Percentiles rank a stretch among this genome's conserved stretches.
Evolutionary conservation across 2,888 invertebrate species (phyloP).

Genomic region (Eristalis pertinax): DNA sequence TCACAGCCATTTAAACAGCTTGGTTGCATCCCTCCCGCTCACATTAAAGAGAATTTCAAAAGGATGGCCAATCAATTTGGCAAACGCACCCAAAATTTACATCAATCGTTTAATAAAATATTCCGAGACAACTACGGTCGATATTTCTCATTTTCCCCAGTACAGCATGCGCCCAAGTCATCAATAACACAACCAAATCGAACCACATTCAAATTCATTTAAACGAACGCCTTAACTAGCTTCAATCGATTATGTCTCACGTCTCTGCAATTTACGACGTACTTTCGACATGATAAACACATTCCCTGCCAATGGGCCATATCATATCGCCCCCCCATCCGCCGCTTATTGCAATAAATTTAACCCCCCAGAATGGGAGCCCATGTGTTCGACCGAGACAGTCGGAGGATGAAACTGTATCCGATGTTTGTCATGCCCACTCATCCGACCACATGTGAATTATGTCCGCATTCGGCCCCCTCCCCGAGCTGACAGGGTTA

Average conservation of each 20-base stretch:
- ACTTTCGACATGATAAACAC: slow-evolving; percentile 44
- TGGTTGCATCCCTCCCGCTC: no score
- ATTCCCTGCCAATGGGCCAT: slow-evolving; percentile 26
- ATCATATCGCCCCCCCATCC: neutral
- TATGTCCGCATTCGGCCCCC: neutral
- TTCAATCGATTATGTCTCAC: slow-evolving; percentile 12
- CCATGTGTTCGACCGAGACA: neutral
- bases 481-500: neutral
- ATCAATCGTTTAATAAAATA: neutral
- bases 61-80: neutral
- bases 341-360: slow-evolving; percentile 24
- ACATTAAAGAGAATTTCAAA: no score
- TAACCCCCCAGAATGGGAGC: neutral
- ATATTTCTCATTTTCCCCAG: neutral
- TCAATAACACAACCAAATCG: neutral
- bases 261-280: slow-evolving; percentile 39
- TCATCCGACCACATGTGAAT: neutral
- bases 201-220: neutral
- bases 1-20: no score
- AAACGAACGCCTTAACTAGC: neutral
- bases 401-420: neutral
- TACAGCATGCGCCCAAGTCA: neutral
- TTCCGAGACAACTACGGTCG: neutral
- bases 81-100: neutral
- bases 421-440: slow-evolving; percentile 17